A percentile compares a stretch with the other conserved stretches of the same genome.
Conservation (phyloP, 1,140 invertebrate genomes). For the Ctenoplectra terminalis region DNA sequence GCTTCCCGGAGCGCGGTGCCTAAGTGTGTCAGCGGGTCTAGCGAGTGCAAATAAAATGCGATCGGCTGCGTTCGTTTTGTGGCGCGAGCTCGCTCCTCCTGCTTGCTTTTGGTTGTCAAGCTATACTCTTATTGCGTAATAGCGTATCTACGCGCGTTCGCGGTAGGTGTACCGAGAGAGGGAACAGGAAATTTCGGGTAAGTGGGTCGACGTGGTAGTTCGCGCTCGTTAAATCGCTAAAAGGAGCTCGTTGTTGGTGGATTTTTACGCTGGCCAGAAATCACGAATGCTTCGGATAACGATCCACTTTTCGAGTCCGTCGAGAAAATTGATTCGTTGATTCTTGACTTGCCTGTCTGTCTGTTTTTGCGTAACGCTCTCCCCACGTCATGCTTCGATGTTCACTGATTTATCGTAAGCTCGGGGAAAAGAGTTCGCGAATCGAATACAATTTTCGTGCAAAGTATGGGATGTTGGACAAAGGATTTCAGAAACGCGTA, state of each 20-base stretch:
- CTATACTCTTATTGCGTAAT: conserved; percentile 59
- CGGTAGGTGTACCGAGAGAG: conserved; percentile 2
- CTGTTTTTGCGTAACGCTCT: conserved; percentile 16
- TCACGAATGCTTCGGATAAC: neutral
- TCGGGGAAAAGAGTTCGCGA: neutral
- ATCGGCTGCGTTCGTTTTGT: conserved; percentile 51
- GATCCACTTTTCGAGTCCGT: neutral
- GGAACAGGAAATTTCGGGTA: conserved; percentile 62
- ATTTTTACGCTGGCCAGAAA: neutral
- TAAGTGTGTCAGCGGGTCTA: conserved; percentile 74
- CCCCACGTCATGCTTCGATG: neutral
- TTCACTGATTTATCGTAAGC: neutral
- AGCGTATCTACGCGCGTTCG: neutral
- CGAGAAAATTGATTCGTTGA: neutral
- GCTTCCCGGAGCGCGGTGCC: conserved; percentile 45
- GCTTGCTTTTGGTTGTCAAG: conserved; percentile 40
- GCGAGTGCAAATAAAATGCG: conserved; percentile 65
- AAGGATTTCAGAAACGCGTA: neutral
- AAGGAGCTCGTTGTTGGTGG: neutral
- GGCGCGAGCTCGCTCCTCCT: neutral
- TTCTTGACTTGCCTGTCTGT: neutral
- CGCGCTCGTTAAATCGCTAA: conserved; percentile 19
- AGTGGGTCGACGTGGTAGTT: conserved; percentile 49
- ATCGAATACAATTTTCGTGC: neutral
- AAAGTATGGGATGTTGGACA: too few species aligned